Conservation (phyloP, 2,888 invertebrate genomes). For the Villa cingulata region DNA sequence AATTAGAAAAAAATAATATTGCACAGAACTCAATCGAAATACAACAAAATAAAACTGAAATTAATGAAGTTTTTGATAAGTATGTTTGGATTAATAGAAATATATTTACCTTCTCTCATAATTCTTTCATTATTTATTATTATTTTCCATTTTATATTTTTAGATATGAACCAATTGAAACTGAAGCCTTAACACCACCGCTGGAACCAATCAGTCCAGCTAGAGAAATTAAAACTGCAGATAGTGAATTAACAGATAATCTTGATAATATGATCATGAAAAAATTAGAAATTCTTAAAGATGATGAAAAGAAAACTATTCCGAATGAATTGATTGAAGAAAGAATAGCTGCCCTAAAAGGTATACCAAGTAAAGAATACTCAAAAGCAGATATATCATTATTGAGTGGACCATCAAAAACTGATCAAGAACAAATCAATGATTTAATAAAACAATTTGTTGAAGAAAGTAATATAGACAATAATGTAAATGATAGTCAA, state of each 20-base stretch:
- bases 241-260: constrained; percentile 26
- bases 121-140: neutral
- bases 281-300: constrained; percentile 36
- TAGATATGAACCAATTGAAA: constrained; percentile 21
- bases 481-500: constrained; percentile 37
- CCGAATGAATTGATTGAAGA: constrained; percentile 47
- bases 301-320: constrained; percentile 43
- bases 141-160: constrained; percentile 1
- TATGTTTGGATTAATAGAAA: neutral
- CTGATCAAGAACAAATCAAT: constrained; percentile 56
- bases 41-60: neutral
- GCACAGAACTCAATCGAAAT: neutral
- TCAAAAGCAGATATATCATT: constrained; percentile 28
- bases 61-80: constrained; percentile 1
- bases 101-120: neutral
- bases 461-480: constrained; percentile 43
- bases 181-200: constrained; percentile 23
- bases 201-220: constrained; percentile 20
- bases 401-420: constrained; percentile 43
- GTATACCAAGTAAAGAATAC: constrained; percentile 33
- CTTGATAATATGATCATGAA: constrained; percentile 46
- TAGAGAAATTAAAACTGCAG: constrained; percentile 3
- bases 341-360: constrained; percentile 54
- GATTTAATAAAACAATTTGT: constrained; percentile 47
- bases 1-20: constrained; percentile 21